Evolutionary conservation across 2,888 invertebrate species (phyloP).

Genomic region (Drosophila affinis): DNA sequence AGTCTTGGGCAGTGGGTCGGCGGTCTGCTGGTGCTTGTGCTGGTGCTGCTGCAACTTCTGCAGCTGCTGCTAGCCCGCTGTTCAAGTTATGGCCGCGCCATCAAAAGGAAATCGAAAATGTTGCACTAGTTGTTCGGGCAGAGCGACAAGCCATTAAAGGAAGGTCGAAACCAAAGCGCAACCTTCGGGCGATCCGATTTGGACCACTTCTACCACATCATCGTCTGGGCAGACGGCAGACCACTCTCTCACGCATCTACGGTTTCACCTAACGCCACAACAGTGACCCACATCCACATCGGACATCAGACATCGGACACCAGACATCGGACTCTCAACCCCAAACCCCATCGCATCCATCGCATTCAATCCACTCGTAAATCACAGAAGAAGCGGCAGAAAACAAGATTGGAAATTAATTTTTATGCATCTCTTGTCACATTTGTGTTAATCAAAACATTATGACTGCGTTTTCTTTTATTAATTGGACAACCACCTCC

Average conservation of each 20-base stretch:
- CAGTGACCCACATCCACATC: conserved; percentile 61
- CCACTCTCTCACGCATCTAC: conserved; percentile 65
- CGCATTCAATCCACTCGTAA: conserved; percentile 11
- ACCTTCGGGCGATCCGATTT: conserved; percentile 57
- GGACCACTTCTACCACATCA: conserved; percentile 18
- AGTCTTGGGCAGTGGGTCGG: conserved; percentile 60
- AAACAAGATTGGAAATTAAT: conserved; percentile 69
- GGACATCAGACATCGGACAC: not conserved
- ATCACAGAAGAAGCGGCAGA: conserved; percentile 17
- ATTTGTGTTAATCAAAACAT: conserved; percentile 77
- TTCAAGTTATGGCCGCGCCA: conserved; percentile 55
- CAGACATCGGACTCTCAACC: not conserved
- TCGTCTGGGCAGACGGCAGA: conserved; percentile 4
- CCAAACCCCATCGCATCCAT: conserved; percentile 2
- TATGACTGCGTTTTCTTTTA: conserved; percentile 75
- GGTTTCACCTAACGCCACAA: conserved; percentile 55
- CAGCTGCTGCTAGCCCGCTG: conserved; percentile 47
- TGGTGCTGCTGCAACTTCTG: conserved; percentile 35
- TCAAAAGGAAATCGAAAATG: conserved; percentile 66
- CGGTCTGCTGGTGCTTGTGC: conserved; percentile 21
- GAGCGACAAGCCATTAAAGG: conserved; percentile 63
- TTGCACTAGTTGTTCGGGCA: conserved; percentile 60
- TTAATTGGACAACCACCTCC: conserved; percentile 66
- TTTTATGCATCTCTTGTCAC: conserved; percentile 74
- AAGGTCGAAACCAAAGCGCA: conserved; percentile 64